A percentile compares a stretch with the other conserved stretches of the same genome.
These are phyloP conservation scores for Nymphalis polychloros DNA, from an alignment of 2,888 invertebrate species.

Conservation along the genomic window DNA sequence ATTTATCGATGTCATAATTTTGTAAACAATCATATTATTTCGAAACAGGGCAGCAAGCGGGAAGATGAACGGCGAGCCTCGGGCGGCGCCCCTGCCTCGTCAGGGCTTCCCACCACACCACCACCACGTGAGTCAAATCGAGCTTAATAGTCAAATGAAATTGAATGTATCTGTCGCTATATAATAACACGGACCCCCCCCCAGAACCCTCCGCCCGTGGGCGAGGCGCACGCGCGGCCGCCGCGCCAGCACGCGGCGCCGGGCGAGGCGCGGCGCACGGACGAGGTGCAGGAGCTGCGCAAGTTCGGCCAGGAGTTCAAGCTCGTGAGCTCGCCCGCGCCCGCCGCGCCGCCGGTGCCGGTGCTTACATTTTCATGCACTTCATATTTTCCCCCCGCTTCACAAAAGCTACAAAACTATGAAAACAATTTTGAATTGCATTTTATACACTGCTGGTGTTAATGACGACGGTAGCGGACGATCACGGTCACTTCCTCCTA, in stretches of 20 bases:
- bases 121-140: conserved; percentile 60
- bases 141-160: too few relatives aligned
- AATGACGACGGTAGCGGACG: too few relatives aligned
- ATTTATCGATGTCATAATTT: background rate
- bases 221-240: conserved; percentile 55
- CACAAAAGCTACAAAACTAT: too few relatives aligned
- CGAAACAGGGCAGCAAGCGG: conserved; percentile 45
- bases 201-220: conserved; percentile 45
- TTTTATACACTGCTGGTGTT: too few relatives aligned
- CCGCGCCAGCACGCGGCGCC: conserved; percentile 58
- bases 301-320: conserved; percentile 92
- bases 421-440: too few relatives aligned
- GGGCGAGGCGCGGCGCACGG: conserved; percentile 55
- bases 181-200: conserved; percentile 7
- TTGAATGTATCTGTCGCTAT: background rate
- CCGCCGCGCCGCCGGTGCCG: conserved; percentile 37
- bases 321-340: conserved; percentile 74
- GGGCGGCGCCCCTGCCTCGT: conserved; percentile 59
- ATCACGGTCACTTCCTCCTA: background rate
- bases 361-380: too few relatives aligned
- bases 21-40: background rate
- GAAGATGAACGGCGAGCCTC: conserved; percentile 71
- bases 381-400: conserved; percentile 35
- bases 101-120: conserved; percentile 73
- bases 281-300: conserved; percentile 83